A percentile compares a stretch with the other conserved stretches of the same genome.
Evolutionary conservation across 2,113 vertebrate species (phyloP).

Genomic region (Seriola rivoliana): DNA sequence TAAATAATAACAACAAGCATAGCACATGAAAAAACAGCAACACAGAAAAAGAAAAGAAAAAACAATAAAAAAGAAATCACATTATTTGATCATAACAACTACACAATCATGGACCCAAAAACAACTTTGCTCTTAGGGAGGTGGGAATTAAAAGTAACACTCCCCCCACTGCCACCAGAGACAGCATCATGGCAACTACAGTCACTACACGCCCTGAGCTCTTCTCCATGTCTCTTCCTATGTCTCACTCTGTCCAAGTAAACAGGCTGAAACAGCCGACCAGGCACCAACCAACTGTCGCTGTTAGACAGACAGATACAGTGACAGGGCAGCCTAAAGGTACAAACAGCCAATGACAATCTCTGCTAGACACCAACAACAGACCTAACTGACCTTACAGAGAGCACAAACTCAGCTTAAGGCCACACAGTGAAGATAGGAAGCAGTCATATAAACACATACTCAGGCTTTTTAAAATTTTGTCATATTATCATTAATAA

Average conservation of each 20-base stretch:
- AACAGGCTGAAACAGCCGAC: constrained; percentile 36
- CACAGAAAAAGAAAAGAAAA: background rate
- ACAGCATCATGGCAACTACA: constrained; percentile 59
- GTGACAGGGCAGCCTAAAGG: constrained; percentile 50
- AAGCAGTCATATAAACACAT: background rate
- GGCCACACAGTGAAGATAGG: background rate
- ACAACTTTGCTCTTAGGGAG: constrained; percentile 2
- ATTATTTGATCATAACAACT: background rate
- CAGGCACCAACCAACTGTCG: constrained; percentile 13
- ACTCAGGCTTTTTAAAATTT: background rate
- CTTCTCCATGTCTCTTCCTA: constrained; percentile 3
- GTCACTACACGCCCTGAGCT: constrained; percentile 7
- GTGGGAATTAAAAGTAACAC: constrained; percentile 32
- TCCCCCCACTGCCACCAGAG: constrained; percentile 42
- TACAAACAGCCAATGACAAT: constrained; percentile 20
- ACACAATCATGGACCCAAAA: background rate
- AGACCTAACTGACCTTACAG: background rate
- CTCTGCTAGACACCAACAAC: constrained; percentile 24
- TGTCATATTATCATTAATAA: background rate
- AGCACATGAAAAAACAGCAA: background rate
- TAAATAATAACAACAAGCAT: background rate
- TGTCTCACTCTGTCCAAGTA: constrained; percentile 21
- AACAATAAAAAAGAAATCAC: background rate
- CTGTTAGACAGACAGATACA: background rate
- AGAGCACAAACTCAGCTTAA: constrained; percentile 13